Conservation (phyloP, 1,140 invertebrate genomes). For the Melanaphis sacchari region DNA sequence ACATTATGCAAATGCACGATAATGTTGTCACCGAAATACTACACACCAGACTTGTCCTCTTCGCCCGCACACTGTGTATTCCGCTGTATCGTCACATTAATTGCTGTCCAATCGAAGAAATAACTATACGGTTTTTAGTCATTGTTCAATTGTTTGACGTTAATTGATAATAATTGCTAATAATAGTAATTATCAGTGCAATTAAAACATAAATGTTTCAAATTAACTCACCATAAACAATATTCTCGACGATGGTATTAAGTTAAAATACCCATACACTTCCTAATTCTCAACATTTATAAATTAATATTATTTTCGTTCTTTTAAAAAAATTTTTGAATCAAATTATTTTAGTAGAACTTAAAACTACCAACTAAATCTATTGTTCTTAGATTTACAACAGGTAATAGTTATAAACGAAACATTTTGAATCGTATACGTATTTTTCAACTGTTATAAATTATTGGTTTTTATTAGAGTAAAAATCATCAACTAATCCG, state of each 20-base stretch:
- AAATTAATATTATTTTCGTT: not conserved
- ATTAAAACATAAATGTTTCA: not conserved
- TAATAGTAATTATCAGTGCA: not conserved
- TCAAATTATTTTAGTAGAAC: not conserved
- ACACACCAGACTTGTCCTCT: not conserved
- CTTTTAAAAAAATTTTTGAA: not conserved
- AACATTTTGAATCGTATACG: not conserved
- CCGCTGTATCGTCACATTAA: not conserved
- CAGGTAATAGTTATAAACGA: not conserved
- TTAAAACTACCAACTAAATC: not conserved
- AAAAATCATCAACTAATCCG: not conserved
- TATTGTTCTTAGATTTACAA: too few species aligned
- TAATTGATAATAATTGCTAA: not conserved
- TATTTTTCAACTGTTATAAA: too few species aligned
- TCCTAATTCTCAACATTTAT: not conserved
- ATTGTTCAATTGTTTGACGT: not conserved
- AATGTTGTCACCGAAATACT: not conserved
- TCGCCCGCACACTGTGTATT: not conserved
- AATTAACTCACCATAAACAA: not conserved
- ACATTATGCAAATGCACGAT: constrained; percentile 32
- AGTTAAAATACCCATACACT: not conserved
- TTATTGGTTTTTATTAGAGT: not conserved
- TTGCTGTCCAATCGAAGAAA: not conserved
- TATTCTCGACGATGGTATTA: not conserved
- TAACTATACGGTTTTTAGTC: not conserved